Evolutionary conservation across 1,140 invertebrate genomes (phyloP).

Genomic region (Drosophila orosa): DNA sequence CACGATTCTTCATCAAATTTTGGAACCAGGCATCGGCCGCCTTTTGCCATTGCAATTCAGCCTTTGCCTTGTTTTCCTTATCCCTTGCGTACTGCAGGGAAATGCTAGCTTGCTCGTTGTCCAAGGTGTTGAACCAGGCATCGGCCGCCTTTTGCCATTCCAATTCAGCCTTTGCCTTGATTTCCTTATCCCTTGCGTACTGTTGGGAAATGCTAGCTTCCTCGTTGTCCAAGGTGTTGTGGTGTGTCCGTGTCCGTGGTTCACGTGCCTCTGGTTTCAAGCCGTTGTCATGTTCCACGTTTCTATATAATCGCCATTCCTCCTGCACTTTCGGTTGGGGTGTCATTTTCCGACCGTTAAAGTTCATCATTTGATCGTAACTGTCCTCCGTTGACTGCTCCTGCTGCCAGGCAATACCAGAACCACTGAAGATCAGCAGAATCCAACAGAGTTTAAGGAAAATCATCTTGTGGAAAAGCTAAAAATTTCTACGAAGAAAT

Average conservation of each 20-base stretch:
- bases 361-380: neutral
- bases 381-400: neutral
- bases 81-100: too few species aligned
- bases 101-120: neutral
- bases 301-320: neutral
- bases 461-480: neutral
- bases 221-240: too few species aligned
- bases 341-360: too few species aligned
- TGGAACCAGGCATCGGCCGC: conserved; percentile 1
- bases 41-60: neutral
- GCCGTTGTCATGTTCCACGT: neutral
- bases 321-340: neutral
- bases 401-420: neutral
- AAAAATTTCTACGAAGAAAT: too few species aligned
- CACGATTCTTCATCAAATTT: neutral
- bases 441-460: neutral
- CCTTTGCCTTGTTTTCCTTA: neutral
- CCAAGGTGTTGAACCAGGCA: neutral
- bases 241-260: too few species aligned
- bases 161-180: neutral
- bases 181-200: neutral
- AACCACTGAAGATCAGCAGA: neutral
- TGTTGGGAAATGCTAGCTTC: too few species aligned
- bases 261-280: neutral
- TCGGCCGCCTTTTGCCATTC: neutral